A percentile compares a stretch with the other conserved stretches of the same genome.
These are phyloP conservation scores for Luperina testacea DNA, from an alignment of 2,888 invertebrate species.

Conservation along the genomic window DNA sequence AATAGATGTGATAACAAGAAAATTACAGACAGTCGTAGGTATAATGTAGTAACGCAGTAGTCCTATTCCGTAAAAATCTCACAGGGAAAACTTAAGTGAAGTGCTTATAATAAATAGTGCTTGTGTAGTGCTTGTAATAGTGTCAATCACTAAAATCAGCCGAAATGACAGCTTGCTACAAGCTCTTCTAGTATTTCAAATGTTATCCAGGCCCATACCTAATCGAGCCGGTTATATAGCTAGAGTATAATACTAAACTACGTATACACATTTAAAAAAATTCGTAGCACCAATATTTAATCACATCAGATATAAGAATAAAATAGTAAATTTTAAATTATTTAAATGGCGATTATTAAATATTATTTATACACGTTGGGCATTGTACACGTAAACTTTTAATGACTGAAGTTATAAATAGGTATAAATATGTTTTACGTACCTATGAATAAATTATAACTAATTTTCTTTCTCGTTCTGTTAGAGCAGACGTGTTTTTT, in stretches of 20 bases:
- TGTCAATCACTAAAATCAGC: neutral
- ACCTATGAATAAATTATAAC: neutral
- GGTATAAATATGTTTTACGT: neutral
- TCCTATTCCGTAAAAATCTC: neutral
- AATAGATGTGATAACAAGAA: neutral
- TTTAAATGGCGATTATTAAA: conserved; percentile 11
- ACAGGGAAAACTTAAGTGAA: neutral
- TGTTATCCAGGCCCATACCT: neutral
- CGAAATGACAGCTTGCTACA: neutral
- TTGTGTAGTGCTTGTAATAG: neutral
- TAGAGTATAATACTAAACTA: neutral
- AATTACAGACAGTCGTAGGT: neutral
- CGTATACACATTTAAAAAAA: neutral
- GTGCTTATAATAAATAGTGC: neutral
- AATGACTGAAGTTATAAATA: neutral
- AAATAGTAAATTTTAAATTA: neutral
- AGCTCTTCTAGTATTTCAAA: neutral
- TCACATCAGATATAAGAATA: neutral
- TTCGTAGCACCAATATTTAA: conserved; percentile 50
- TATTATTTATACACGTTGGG: conserved; percentile 5
- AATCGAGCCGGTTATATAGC: neutral
- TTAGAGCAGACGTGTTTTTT: neutral
- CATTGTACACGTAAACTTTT: neutral
- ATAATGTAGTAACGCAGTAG: too few species aligned
- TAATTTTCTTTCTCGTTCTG: too few species aligned